A percentile compares a stretch with the other conserved stretches of the same genome.
phyloP scores from a whole-genome alignment of 2,888 invertebrate species.

The Eudemis profundana region DNA sequence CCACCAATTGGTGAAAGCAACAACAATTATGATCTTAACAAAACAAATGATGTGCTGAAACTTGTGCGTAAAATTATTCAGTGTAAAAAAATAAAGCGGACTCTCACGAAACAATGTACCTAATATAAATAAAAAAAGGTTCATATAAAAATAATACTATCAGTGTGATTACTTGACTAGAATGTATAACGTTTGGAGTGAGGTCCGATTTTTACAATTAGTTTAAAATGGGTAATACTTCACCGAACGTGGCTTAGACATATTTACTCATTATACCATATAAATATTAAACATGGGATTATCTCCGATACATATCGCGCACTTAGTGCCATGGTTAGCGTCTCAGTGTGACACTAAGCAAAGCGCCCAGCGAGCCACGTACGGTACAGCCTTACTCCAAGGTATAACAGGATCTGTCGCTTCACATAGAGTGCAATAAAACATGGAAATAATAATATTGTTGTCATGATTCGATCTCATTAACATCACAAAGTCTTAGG shows the following conservation, averaged over 20 bases:
- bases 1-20: neutral
- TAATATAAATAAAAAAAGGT: slow-evolving; percentile 27
- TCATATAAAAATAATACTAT: slow-evolving; percentile 42
- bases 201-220: slow-evolving; percentile 24
- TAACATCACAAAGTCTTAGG: slow-evolving; percentile 19
- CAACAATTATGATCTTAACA: neutral
- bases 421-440: neutral
- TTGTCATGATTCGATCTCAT: neutral
- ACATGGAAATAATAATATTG: slow-evolving; percentile 4
- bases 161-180: slow-evolving; percentile 35
- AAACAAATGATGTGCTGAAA: neutral
- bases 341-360: neutral
- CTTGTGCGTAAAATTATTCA: slow-evolving; percentile 21
- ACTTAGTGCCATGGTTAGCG: neutral
- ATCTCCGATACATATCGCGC: neutral
- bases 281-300: too few species aligned
- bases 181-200: slow-evolving; percentile 32
- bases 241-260: neutral
- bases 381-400: neutral
- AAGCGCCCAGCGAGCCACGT: neutral
- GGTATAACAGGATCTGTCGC: neutral
- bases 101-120: slow-evolving; percentile 23
- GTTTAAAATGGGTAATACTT: neutral
- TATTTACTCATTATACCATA: too few species aligned
- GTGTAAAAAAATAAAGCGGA: slow-evolving; percentile 23